These are phyloP conservation scores for Pangasius macronema DNA, from an alignment of 2,797 vertebrate species.

Conservation along the genomic window DNA sequence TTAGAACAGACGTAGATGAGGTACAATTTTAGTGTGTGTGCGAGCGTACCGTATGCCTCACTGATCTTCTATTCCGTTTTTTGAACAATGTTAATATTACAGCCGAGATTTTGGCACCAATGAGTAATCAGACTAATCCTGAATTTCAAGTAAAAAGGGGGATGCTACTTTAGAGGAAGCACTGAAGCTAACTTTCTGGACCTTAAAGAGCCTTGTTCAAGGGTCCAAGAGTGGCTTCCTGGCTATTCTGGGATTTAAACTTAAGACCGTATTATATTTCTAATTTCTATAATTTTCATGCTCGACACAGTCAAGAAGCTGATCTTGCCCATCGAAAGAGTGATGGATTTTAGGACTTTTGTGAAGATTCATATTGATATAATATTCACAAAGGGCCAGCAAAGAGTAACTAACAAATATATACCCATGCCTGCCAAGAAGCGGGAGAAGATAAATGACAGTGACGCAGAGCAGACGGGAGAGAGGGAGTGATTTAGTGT, in stretches of 20 bases:
- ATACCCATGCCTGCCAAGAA: conserved; percentile 20
- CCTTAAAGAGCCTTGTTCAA: not conserved
- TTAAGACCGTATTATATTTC: not conserved
- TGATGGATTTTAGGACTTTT: not conserved
- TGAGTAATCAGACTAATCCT: no score
- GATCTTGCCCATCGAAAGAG: not conserved
- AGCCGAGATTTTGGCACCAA: not conserved
- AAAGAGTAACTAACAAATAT: conserved; percentile 3
- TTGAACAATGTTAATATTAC: not conserved
- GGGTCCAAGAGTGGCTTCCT: not conserved
- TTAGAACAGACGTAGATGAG: not conserved
- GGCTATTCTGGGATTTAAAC: not conserved
- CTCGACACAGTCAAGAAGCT: not conserved
- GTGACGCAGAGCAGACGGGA: conserved; percentile 59
- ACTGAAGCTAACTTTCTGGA: not conserved
- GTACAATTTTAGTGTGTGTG: not conserved
- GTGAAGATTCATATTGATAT: not conserved
- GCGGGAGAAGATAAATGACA: conserved; percentile 64
- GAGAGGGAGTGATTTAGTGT: conserved; percentile 66
- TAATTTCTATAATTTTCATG: not conserved
- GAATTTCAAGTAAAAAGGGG: not conserved
- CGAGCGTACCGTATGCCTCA: not conserved
- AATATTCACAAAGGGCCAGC: not conserved
- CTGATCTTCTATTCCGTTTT: not conserved
- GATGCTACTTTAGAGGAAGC: not conserved